A percentile compares a stretch with the other conserved stretches of the same genome.
These are phyloP conservation scores for Cyanoderma ruficeps DNA, from an alignment of 2,113 vertebrate genomes.

Conservation along the genomic window DNA sequence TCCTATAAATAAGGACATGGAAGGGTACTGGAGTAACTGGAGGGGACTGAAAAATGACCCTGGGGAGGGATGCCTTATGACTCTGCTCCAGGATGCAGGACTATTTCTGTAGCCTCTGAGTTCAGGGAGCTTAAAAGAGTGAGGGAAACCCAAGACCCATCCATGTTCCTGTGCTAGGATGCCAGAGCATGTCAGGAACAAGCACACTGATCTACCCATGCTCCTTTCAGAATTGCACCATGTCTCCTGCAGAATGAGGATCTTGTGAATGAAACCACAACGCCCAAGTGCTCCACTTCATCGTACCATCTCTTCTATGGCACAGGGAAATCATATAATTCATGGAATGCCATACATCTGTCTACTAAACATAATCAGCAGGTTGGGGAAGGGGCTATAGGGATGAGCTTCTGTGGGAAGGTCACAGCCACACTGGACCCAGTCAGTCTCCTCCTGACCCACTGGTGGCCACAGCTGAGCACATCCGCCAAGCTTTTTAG, in stretches of 20 bases:
- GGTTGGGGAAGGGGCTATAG: neutral
- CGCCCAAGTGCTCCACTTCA: neutral
- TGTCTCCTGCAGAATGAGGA: neutral
- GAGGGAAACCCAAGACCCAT: neutral
- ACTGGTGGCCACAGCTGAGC: neutral
- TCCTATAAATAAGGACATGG: neutral
- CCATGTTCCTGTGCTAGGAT: neutral
- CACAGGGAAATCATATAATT: neutral
- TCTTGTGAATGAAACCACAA: neutral
- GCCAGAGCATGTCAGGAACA: neutral
- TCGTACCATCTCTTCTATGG: neutral
- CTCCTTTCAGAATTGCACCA: neutral
- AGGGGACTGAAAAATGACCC: neutral
- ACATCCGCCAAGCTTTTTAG: neutral
- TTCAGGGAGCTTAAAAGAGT: neutral
- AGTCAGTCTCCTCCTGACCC: neutral
- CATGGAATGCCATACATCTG: neutral
- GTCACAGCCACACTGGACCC: neutral
- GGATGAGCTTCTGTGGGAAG: neutral
- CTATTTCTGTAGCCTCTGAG: neutral
- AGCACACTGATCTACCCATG: neutral
- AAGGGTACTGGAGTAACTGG: neutral
- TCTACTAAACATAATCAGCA: neutral
- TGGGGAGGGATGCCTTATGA: neutral
- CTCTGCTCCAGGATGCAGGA: neutral